Percentiles rank a stretch among this genome's conserved stretches.
Conservation (phyloP, 2,888 invertebrate genomes). For the Cerceris rybyensis region DNA sequence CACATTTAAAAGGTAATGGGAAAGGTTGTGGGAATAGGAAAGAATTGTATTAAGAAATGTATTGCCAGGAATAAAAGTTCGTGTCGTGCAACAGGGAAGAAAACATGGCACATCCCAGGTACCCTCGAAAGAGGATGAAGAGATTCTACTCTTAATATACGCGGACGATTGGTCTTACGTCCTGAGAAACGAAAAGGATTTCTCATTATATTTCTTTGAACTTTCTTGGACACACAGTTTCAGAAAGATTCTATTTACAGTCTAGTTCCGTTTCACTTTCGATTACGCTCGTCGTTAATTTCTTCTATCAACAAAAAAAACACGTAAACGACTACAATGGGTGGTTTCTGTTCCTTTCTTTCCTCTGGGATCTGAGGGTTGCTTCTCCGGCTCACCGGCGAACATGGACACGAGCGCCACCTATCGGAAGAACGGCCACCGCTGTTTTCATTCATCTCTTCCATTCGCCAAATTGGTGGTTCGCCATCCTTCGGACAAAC, state of each 20-base stretch:
- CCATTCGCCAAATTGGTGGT: background rate
- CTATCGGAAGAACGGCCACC: slow-evolving; percentile 25
- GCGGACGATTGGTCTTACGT: slow-evolving; percentile 38
- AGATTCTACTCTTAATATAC: slow-evolving; percentile 4
- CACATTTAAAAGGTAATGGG: slow-evolving; percentile 5
- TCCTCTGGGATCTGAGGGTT: slow-evolving; percentile 59
- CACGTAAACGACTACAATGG: slow-evolving; percentile 77
- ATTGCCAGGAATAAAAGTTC: slow-evolving; percentile 3
- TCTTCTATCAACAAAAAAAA: slow-evolving; percentile 65
- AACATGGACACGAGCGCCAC: slow-evolving; percentile 31
- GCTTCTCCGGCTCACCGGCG: slow-evolving; percentile 44
- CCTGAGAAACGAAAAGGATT: background rate
- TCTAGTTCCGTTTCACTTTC: background rate
- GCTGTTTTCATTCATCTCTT: background rate
- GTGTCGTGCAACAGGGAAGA: slow-evolving; percentile 31
- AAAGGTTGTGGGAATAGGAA: slow-evolving; percentile 4
- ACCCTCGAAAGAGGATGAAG: slow-evolving; percentile 3
- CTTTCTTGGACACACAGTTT: background rate
- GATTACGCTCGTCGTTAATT: slow-evolving; percentile 1
- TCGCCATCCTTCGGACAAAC: slow-evolving; percentile 16
- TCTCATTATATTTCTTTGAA: background rate
- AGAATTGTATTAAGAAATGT: slow-evolving; percentile 29
- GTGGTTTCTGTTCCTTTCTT: slow-evolving; percentile 69
- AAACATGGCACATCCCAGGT: slow-evolving; percentile 14
- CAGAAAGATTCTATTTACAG: background rate